Evolutionary conservation across 2,113 vertebrate species (phyloP), one percentile per base, ranked within the genome.

Genomic region (Probosciger aterrimus): DNA sequence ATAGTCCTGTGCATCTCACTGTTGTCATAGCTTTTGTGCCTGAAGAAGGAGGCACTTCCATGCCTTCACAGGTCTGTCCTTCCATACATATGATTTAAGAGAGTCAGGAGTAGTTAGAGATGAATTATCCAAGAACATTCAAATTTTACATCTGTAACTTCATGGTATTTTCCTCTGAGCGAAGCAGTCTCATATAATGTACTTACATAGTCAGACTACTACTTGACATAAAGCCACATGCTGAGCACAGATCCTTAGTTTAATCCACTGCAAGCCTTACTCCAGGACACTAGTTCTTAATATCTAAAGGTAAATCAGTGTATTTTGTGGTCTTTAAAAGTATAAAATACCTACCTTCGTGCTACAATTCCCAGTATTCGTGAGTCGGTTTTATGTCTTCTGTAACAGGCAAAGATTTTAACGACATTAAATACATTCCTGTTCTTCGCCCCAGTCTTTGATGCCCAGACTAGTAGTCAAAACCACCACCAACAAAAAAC

Each of bases 61-160:
- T 13, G 16, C 43, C 55, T 71, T 62, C 24, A 24, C 4, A 2
- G 18, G 15, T 16, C 35, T 62, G 6, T 35, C 15, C 67, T 75
- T 67, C 46, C 30, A 14, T 43, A 33, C 0, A 0, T 3, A 0
- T 57, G 14, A 30, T 49, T 68, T 43, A 13, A 39, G 44, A 64
- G 41, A 60, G 37, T 62, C 22, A 44, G 35, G 33, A 86, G 10
- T 19, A 50, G 64, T 18, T 62, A 27, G 37, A 18, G 10, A 28
- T 46, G 3, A 67, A 78, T 39, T 65, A 44, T 14, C 24, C 60
- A 46, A 60, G 37, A 24, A 7, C 1, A 4, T 60, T 92, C 47
- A 28, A 20, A n/a, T 18, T 78, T 85, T 82, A 44, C 55, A 50
- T 17, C n/a, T 53, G 28, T n/a, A 63, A 76, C 22, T 35, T 78